Evolutionary conservation across 2,113 vertebrate genomes (phyloP).

Genomic region (Amphiprion ocellaris): DNA sequence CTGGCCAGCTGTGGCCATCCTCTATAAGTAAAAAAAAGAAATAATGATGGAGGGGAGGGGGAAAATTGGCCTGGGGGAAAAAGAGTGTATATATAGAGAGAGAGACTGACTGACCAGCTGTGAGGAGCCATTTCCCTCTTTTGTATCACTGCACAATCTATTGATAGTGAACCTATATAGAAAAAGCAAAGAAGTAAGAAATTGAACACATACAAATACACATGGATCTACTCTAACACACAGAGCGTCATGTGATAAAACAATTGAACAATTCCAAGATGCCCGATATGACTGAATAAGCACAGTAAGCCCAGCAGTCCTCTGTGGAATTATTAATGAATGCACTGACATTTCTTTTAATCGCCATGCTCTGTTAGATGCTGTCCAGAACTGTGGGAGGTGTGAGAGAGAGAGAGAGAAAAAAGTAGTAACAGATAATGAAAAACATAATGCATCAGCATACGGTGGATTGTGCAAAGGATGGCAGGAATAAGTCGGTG

Average conservation of each 20-base stretch:
- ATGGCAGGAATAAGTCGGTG: conserved; percentile 67
- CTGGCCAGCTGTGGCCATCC: conserved; percentile 79
- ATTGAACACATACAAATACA: conserved; percentile 15
- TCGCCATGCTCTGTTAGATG: conserved; percentile 65
- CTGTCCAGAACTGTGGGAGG: conserved; percentile 70
- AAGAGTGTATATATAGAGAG: not conserved
- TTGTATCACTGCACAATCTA: conserved; percentile 27
- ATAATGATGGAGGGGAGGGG: conserved; percentile 12
- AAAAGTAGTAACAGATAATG: conserved; percentile 60
- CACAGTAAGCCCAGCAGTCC: conserved; percentile 49
- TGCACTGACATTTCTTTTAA: conserved; percentile 83
- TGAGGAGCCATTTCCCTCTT: conserved; percentile 39
- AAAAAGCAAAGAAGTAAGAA: conserved; percentile 40
- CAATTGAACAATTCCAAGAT: conserved; percentile 54
- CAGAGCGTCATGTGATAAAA: conserved; percentile 10
- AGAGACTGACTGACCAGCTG: conserved; percentile 50
- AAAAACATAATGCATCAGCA: conserved; percentile 76
- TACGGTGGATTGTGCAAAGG: conserved; percentile 69
- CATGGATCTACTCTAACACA: not conserved
- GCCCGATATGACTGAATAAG: conserved; percentile 60
- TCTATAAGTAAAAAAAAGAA: conserved; percentile 50
- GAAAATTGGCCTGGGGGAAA: not conserved
- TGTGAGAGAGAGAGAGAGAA: conserved; percentile 14
- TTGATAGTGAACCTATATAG: conserved; percentile 41
- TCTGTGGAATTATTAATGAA: conserved; percentile 80